A percentile compares a stretch with the other conserved stretches of the same genome.
phyloP scores from a whole-genome alignment of 1,140 invertebrate species.

The Heliconius melpomene region DNA sequence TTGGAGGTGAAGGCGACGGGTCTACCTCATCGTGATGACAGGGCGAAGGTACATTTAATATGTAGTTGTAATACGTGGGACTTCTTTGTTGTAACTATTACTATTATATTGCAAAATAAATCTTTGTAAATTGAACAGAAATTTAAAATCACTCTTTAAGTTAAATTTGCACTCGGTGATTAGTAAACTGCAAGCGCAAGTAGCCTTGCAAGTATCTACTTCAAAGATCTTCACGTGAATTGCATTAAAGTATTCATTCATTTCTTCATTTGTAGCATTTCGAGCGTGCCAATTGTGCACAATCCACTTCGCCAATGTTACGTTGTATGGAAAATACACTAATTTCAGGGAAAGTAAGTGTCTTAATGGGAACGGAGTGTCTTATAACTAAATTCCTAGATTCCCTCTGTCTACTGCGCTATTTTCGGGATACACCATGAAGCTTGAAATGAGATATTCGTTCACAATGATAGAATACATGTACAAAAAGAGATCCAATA shows the following conservation, averaged over 20 bases:
- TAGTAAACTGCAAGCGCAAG: slow-evolving; percentile 54
- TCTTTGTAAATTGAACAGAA: not conserved
- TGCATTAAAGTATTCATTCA: slow-evolving; percentile 10
- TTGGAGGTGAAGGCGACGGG: slow-evolving; percentile 47
- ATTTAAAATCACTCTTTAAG: slow-evolving; percentile 14
- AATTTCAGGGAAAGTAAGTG: too few relatives aligned
- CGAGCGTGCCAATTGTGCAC: too few relatives aligned
- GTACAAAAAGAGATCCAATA: too few relatives aligned
- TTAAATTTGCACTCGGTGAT: slow-evolving; percentile 27
- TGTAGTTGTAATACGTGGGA: slow-evolving; percentile 1
- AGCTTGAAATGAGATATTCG: too few relatives aligned
- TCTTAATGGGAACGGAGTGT: too few relatives aligned
- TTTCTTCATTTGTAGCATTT: too few relatives aligned
- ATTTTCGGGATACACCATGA: too few relatives aligned
- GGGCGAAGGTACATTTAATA: slow-evolving; percentile 50
- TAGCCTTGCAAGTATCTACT: slow-evolving; percentile 44
- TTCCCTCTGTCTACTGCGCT: too few relatives aligned
- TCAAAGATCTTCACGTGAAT: slow-evolving; percentile 46
- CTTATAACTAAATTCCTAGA: too few relatives aligned
- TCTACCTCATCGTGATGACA: slow-evolving; percentile 61
- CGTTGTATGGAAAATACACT: too few relatives aligned
- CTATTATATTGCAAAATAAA: not conserved
- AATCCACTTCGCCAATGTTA: too few relatives aligned
- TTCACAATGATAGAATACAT: too few relatives aligned
- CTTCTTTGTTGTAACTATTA: not conserved